phyloP scores from a whole-genome alignment of 2,113 vertebrate species.

The Chinchilla lanigera region DNA sequence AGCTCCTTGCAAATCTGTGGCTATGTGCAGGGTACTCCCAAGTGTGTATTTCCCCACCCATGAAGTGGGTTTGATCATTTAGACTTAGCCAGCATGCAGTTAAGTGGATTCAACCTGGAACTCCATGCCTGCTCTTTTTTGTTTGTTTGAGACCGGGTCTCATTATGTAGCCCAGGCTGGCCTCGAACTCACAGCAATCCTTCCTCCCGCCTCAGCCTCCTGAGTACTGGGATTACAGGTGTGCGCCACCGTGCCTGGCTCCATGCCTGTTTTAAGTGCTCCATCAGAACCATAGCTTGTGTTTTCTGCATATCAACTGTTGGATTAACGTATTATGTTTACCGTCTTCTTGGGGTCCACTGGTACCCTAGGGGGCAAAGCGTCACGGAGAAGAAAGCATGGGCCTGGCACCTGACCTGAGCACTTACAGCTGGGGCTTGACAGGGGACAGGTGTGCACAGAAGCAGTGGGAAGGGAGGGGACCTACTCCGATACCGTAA shows the following conservation, averaged over 20 bases:
- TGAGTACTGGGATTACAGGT: no score
- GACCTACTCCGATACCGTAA: neutral
- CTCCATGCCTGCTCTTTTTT: rapidly evolving
- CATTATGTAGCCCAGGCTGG: neutral
- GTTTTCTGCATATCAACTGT: neutral
- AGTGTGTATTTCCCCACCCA: neutral
- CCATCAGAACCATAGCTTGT: neutral
- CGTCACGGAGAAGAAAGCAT: neutral
- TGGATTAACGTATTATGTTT: neutral
- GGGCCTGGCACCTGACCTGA: neutral
- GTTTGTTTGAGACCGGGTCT: neutral
- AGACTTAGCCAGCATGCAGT: neutral
- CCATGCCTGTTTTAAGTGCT: no score
- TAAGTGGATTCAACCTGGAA: neutral
- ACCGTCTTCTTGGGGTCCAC: neutral
- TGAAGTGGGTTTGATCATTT: neutral
- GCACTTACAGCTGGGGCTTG: neutral
- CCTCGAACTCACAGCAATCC: neutral
- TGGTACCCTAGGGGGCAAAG: neutral
- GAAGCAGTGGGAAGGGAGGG: neutral
- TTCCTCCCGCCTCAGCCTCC: no score
- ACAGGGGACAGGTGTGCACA: neutral
- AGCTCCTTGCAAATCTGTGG: neutral
- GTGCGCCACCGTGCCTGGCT: no score
- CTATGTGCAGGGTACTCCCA: neutral